Evolutionary conservation across 2,797 vertebrate species (phyloP).

Genomic region (Schizopygopsis pylzovi): DNA sequence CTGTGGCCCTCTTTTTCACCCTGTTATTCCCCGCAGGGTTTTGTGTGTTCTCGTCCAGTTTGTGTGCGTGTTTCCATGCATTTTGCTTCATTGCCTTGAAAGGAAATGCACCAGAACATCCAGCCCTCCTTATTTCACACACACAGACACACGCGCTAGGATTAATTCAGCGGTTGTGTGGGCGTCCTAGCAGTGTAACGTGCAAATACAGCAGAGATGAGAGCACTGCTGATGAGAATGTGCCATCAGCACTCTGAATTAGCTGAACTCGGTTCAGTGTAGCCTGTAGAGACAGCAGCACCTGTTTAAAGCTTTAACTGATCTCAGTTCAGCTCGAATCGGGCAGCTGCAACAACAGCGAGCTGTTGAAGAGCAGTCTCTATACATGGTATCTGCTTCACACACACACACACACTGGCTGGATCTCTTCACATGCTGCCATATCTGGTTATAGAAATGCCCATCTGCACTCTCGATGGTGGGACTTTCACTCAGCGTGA

Average conservation of each 20-base stretch:
- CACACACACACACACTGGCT: slow-evolving; percentile 13
- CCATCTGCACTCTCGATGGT: slow-evolving; percentile 25
- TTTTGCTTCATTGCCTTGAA: slow-evolving; percentile 46
- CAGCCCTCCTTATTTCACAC: slow-evolving; percentile 29
- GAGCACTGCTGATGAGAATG: slow-evolving; percentile 15
- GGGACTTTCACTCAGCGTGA: neutral
- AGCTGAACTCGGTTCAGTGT: slow-evolving; percentile 23
- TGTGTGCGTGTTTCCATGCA: slow-evolving; percentile 14
- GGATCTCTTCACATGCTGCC: slow-evolving; percentile 12
- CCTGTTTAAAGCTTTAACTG: neutral
- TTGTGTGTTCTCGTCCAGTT: neutral
- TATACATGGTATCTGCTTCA: slow-evolving; percentile 25
- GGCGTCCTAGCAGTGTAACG: slow-evolving; percentile 20
- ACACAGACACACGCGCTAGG: slow-evolving; percentile 12
- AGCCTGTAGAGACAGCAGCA: neutral
- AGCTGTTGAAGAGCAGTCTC: slow-evolving; percentile 8
- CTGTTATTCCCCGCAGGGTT: slow-evolving; percentile 17
- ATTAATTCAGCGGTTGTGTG: slow-evolving; percentile 44
- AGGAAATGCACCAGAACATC: slow-evolving; percentile 37
- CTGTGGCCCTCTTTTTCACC: slow-evolving; percentile 35
- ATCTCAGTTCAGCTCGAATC: neutral
- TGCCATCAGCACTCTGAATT: slow-evolving; percentile 32
- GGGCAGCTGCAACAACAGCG: neutral
- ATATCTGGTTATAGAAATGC: slow-evolving; percentile 37
- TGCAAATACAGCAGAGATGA: slow-evolving; percentile 30